Base-by-base conservation (phyloP, 2,797 vertebrate genomes). In the Serranus cabrilla region DNA sequence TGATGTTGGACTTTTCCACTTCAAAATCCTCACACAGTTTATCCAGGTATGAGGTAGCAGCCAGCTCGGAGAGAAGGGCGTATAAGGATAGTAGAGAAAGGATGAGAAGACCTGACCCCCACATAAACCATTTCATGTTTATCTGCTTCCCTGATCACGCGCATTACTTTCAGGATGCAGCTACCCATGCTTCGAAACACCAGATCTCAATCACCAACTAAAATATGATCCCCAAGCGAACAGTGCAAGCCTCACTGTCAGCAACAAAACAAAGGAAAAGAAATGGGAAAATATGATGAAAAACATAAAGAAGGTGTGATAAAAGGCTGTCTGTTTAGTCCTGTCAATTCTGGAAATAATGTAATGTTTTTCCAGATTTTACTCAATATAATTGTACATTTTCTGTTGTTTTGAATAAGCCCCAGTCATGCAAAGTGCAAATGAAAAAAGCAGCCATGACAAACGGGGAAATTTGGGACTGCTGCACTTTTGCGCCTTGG, bases 401-500 rank as follows among this genome's bases (percentile, higher is more conserved):
- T 13, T 42, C 37, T 56, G 16, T 27, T 59, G 63, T 72, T 67
- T 57, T 27, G 7, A 54, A 8, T 45, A 4, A 9, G 8, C 0
- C 45, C 42, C 34, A 20, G 17, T 31, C 18, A 21, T 52, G 49
- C 17, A 45, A 12, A 64, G 7, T 57, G 23, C 12, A 47, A 74
- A 62, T 4, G 34, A 71, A 72, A 75, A 42, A 56, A 45, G 10
- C n/a, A 58, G 39, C 42, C 4, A 4, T 56, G 40, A 71, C 69
- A 39, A 67, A 46, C 74, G 39, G 18, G 21, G 18, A 27, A 14
- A 45, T 55, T 27, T 54, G 34, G 25, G 49, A 59, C 60, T 60
- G 18, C 18, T 56, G 21, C 27, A 72, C 39, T 63, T 81, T 70
- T 54, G 40, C 59, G 72, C 71, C 71, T 23, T 55, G 56, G 74